Percentiles rank a stretch among this genome's conserved stretches.
phyloP scores from a whole-genome alignment of 23 tunicate genomes.

The Diplosoma virens region DNA sequence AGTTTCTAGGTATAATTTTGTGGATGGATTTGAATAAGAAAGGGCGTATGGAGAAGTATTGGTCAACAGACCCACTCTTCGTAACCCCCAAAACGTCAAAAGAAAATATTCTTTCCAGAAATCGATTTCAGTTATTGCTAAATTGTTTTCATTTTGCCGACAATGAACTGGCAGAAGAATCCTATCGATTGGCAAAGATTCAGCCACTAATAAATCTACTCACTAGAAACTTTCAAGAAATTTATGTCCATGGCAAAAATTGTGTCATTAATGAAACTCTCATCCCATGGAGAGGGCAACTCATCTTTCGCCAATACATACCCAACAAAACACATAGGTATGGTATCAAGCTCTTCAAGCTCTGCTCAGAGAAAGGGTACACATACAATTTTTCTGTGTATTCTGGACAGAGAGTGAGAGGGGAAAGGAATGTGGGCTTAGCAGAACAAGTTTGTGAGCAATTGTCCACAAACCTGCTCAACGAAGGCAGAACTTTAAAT shows the following conservation, averaged over 20 bases:
- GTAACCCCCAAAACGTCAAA: neutral
- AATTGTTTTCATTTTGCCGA: neutral
- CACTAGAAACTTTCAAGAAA: neutral
- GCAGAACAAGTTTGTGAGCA: neutral
- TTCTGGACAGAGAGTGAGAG: neutral
- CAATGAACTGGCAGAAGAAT: neutral
- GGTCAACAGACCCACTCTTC: neutral
- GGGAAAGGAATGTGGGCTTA: conserved; percentile 6
- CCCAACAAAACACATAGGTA: no score
- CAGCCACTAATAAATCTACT: neutral
- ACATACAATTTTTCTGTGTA: neutral
- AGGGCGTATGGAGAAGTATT: neutral
- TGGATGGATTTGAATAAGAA: conserved; percentile 2
- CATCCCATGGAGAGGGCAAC: conserved; percentile 2
- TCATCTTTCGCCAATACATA: no score
- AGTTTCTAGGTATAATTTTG: no score
- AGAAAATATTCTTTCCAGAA: neutral
- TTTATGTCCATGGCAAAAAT: conserved; percentile 7
- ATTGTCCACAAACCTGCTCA: neutral
- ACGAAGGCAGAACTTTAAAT: neutral
- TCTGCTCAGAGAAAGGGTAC: neutral
- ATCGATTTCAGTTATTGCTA: neutral
- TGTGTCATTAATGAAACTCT: neutral
- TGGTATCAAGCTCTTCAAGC: no score
- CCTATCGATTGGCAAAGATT: neutral